Evolutionary conservation across 2,113 vertebrate species (phyloP).

Genomic region (Perca schrenkii): DNA sequence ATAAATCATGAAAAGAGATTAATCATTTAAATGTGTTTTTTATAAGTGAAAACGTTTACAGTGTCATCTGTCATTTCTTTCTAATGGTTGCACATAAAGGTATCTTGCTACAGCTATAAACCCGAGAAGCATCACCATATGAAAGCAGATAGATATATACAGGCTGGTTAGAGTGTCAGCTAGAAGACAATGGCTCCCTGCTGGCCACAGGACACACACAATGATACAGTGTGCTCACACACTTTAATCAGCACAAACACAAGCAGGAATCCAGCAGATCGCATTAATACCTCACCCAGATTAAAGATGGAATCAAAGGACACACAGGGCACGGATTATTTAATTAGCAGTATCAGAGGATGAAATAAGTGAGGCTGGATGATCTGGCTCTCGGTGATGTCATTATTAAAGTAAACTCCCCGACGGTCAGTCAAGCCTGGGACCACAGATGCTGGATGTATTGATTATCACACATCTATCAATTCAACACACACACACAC

Average conservation of each 20-base stretch:
- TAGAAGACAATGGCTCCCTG: conserved; percentile 24
- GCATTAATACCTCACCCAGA: conserved; percentile 76
- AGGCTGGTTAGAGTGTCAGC: conserved; percentile 17
- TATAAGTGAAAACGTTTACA: background rate
- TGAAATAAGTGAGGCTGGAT: conserved; percentile 24
- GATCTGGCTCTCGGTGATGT: conserved; percentile 24
- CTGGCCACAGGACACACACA: conserved; percentile 25
- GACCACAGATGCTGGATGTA: conserved; percentile 66
- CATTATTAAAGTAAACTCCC: conserved; percentile 40
- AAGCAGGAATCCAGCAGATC: conserved; percentile 82
- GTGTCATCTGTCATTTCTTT: background rate
- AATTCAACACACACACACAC: conserved; percentile 41
- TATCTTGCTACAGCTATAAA: background rate
- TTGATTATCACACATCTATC: conserved; percentile 79
- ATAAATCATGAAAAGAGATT: background rate
- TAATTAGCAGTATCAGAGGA: conserved; percentile 67
- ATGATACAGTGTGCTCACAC: conserved; percentile 36
- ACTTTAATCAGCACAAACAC: conserved; percentile 79
- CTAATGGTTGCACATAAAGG: background rate
- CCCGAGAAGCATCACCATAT: conserved; percentile 9
- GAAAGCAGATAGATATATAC: conserved; percentile 3
- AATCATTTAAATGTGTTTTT: background rate
- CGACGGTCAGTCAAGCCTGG: background rate
- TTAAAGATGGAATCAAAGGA: conserved; percentile 53
- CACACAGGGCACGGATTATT: conserved; percentile 37